Percentiles rank a stretch among this genome's conserved stretches.
phyloP scores from a whole-genome alignment of 1,140 invertebrate species.

The Papilio polytes region DNA sequence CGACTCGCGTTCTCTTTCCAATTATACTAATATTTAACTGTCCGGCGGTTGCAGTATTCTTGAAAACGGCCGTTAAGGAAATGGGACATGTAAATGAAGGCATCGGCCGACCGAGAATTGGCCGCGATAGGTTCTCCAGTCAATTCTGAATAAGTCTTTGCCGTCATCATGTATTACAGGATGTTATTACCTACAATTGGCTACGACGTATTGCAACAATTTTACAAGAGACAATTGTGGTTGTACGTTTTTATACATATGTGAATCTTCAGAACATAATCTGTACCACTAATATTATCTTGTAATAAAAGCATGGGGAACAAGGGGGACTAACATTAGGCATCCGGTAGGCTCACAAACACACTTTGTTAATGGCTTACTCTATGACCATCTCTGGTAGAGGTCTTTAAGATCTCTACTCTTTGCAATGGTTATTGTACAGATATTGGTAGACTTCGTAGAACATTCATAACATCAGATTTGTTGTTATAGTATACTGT shows the following conservation, averaged over 20 bases:
- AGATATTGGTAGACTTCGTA: background rate
- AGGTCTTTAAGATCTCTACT: too few relatives aligned
- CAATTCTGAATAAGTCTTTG: slow-evolving; percentile 32
- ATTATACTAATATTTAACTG: slow-evolving; percentile 44
- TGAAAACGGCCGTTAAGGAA: slow-evolving; percentile 70
- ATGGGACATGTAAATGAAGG: slow-evolving; percentile 77
- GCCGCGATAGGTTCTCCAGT: slow-evolving; percentile 25
- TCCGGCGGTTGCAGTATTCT: slow-evolving; percentile 69
- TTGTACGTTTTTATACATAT: background rate
- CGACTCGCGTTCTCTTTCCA: slow-evolving; percentile 40
- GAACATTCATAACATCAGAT: background rate
- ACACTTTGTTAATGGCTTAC: background rate
- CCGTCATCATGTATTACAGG: slow-evolving; percentile 13
- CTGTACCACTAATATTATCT: too few relatives aligned
- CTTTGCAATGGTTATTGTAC: background rate
- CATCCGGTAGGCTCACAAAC: too few relatives aligned
- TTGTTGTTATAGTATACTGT: background rate
- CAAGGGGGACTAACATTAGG: too few relatives aligned
- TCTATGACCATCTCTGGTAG: background rate
- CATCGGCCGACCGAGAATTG: slow-evolving; percentile 46
- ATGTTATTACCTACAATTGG: slow-evolving; percentile 29
- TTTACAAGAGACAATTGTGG: background rate
- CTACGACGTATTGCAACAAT: background rate
- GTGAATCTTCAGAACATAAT: background rate
- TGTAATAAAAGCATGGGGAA: too few relatives aligned